A percentile compares a stretch with the other conserved stretches of the same genome.
phyloP scores from a whole-genome alignment of 2,797 vertebrate genomes.

The Choloepus didactylus region DNA sequence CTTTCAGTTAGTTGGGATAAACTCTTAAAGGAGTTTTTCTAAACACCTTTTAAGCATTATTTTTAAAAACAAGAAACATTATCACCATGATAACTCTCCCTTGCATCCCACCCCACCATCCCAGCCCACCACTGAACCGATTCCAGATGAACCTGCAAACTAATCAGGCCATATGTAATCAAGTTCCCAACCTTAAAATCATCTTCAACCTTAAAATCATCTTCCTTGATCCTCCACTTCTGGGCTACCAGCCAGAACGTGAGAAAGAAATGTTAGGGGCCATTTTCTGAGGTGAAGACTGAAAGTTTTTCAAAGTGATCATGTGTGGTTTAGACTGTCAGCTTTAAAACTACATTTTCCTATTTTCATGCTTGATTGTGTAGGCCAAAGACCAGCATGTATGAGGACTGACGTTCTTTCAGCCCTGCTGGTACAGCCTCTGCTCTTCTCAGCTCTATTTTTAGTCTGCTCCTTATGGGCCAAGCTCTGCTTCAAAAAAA shows the following conservation, averaged over 20 bases:
- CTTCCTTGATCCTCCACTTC: slow-evolving; percentile 31
- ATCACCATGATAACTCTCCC: background rate
- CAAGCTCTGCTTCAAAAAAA: background rate
- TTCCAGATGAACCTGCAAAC: background rate
- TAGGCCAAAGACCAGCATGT: background rate
- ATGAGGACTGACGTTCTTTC: background rate
- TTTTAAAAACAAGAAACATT: background rate
- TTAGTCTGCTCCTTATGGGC: background rate
- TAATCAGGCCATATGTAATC: slow-evolving; percentile 1
- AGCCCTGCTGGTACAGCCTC: background rate
- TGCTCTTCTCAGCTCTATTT: background rate
- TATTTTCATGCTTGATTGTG: slow-evolving; percentile 49
- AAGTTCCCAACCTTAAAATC: slow-evolving; percentile 60
- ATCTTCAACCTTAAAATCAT: slow-evolving; percentile 65
- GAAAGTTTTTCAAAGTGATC: slow-evolving; percentile 14
- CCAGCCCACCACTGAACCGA: background rate
- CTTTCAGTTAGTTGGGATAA: slow-evolving; percentile 20
- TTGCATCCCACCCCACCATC: background rate
- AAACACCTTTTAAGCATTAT: background rate
- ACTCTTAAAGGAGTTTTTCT: background rate
- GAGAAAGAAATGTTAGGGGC: slow-evolving; percentile 57
- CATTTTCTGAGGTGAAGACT: slow-evolving; percentile 65
- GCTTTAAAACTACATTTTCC: slow-evolving; percentile 56
- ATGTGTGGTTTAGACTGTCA: background rate
- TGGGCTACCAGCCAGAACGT: slow-evolving; percentile 60